These are phyloP conservation scores for Tragelaphus scriptus DNA, from an alignment of 2,113 vertebrate genomes.

Conservation along the genomic window DNA sequence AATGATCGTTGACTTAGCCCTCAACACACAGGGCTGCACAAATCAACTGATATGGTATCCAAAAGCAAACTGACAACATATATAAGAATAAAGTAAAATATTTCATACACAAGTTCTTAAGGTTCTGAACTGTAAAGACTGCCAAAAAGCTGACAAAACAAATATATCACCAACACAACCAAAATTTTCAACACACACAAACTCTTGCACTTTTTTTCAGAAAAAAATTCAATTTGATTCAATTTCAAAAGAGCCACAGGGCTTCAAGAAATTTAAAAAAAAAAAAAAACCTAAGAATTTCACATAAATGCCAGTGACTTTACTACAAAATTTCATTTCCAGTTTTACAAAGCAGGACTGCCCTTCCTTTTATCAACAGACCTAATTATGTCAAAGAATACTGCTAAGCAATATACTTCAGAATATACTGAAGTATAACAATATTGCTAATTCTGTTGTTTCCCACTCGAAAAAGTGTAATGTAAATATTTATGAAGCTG, in stretches of 20 bases:
- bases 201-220: not conserved
- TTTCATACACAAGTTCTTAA: not conserved
- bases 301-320: not conserved
- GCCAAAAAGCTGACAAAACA: not conserved
- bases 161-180: conserved; percentile 14
- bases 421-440: not conserved
- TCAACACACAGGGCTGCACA: not conserved
- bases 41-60: not conserved
- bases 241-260: conserved; percentile 5
- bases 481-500: conserved; percentile 1
- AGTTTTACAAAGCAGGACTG: not conserved
- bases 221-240: not conserved
- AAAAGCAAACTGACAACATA: not conserved
- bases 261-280: not conserved
- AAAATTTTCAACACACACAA: conserved; percentile 39
- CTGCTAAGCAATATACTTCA: not conserved
- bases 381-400: not conserved
- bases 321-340: conserved; percentile 13
- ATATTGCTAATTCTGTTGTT: not conserved
- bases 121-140: conserved; percentile 26
- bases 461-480: conserved; percentile 4
- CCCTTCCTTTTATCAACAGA: not conserved
- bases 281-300: not conserved
- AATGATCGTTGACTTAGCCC: not conserved
- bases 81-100: not conserved